Evolutionary conservation across 1,140 invertebrate genomes (phyloP).

Genomic region (Meteorus sp.): DNA sequence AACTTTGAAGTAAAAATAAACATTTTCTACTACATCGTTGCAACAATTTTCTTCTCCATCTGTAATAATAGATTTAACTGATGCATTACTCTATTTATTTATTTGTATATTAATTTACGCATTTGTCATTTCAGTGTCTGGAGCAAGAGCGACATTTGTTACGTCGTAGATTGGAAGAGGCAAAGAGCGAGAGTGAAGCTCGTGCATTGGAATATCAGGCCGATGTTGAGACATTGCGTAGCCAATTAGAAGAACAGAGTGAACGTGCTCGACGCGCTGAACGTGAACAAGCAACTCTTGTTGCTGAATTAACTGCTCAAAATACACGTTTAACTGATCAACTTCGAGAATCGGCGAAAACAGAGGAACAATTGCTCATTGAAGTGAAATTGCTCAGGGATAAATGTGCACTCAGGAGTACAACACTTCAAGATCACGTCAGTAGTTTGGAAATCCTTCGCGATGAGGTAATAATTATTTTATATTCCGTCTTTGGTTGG

Average conservation of each 20-base stretch:
- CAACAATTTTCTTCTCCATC: not conserved
- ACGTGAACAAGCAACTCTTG: conserved; percentile 73
- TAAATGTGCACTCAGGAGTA: conserved; percentile 79
- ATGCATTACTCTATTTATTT: conserved; percentile 18
- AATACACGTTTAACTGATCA: conserved; percentile 86
- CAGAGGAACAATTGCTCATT: conserved; percentile 76
- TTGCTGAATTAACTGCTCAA: conserved; percentile 86
- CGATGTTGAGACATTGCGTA: conserved; percentile 77
- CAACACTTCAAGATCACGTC: conserved; percentile 76
- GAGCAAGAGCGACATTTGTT: conserved; percentile 92
- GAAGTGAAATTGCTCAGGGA: conserved; percentile 82
- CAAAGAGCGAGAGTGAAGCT: conserved; percentile 88
- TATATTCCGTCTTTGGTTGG: not conserved
- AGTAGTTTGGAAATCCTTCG: conserved; percentile 84
- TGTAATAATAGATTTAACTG: not conserved
- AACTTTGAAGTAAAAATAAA: too few species aligned
- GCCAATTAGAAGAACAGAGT: conserved; percentile 68
- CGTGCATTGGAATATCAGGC: conserved; percentile 82
- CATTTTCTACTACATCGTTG: too few species aligned
- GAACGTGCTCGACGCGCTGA: conserved; percentile 75
- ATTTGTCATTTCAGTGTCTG: conserved; percentile 81
- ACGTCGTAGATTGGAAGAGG: conserved; percentile 78
- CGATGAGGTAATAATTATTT: conserved; percentile 69
- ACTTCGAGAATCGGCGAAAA: conserved; percentile 79
- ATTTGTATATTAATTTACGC: too few species aligned